These are phyloP conservation scores for Leptinotarsa texana DNA, from an alignment of 1,140 invertebrate genomes.

Conservation along the genomic window DNA sequence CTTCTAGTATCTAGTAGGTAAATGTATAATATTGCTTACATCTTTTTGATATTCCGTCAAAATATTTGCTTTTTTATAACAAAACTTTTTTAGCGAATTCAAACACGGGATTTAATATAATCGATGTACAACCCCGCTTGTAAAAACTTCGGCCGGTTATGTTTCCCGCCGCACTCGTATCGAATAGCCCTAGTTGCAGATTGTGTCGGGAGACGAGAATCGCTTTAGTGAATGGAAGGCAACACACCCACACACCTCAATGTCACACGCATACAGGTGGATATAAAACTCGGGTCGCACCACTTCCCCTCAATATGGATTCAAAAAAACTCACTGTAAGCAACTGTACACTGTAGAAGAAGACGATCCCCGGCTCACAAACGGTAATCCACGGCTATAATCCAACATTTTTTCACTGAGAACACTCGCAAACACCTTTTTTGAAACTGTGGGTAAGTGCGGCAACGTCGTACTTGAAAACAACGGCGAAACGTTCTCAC, in stretches of 20 bases:
- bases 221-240: constrained; percentile 37
- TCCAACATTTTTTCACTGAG: constrained; percentile 23
- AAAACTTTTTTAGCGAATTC: too few relatives aligned
- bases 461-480: constrained; percentile 14
- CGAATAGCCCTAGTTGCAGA: constrained; percentile 4
- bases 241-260: constrained; percentile 51
- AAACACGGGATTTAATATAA: too few relatives aligned
- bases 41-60: too few relatives aligned
- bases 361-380: background rate
- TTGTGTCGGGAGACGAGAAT: background rate
- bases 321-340: constrained; percentile 32
- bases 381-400: constrained; percentile 17
- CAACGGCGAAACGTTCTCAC: constrained; percentile 21
- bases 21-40: too few relatives aligned
- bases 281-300: constrained; percentile 17
- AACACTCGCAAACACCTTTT: background rate
- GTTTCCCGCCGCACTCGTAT: background rate
- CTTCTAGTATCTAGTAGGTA: too few relatives aligned
- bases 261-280: constrained; percentile 48
- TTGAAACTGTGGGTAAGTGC: constrained; percentile 1
- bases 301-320: constrained; percentile 25
- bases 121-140: too few relatives aligned
- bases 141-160: too few relatives aligned
- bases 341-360: constrained; percentile 21
- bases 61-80: too few relatives aligned